Base-by-base conservation (phyloP, 2,113 vertebrate species). In the Ascaphus truei region DNA sequence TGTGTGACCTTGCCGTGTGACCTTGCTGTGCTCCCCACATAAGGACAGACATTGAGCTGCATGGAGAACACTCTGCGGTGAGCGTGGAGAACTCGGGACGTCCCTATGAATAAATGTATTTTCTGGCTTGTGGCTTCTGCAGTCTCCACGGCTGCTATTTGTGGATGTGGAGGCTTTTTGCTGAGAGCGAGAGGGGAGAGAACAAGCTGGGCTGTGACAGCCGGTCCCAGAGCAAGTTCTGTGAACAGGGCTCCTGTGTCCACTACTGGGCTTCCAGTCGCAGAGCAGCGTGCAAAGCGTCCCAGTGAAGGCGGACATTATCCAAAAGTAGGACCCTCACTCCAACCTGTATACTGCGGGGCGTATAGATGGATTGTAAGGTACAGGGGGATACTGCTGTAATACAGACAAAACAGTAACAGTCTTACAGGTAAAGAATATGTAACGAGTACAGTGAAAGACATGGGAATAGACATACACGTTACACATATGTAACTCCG, bases 141-240 rank as follows among this genome's bases (percentile, higher is more conserved):
- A 61, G 67, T 71, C 67, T 71, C 67, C 57, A 50, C 20, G 33
- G 47, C 30, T 52, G 56, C 56, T 71, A 71, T 71, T 71, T 71
- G 31, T 71, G 57, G 67, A 71, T 52, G 47, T 61, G n/a, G n/a
- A n/a, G n/a, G n/a, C n/a, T n/a, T n/a, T n/a, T n/a, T n/a, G 18
- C 23, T 20, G 22, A 51, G 47, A 50, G 26, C 25, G 30, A 52
- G 34, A 36, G 59, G 16, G 45, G 33, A 41, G 56, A 71, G 43
- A 69, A 60, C 47, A 52, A 71, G 26, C 55, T 51, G 27, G 30
- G 43, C 31, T 56, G 48, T 52, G 57, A 50, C 23, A 60, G 57
- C 33, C 5, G n/a, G 20, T 22, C 26, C 31, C 25, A 25, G 45
- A 30, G 12, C 57, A 50, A 25, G 31, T 12, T 60, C 16, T 52